These are phyloP conservation scores for Neodon shergylaensis DNA, from an alignment of 2,113 vertebrate genomes.

Conservation along the genomic window DNA sequence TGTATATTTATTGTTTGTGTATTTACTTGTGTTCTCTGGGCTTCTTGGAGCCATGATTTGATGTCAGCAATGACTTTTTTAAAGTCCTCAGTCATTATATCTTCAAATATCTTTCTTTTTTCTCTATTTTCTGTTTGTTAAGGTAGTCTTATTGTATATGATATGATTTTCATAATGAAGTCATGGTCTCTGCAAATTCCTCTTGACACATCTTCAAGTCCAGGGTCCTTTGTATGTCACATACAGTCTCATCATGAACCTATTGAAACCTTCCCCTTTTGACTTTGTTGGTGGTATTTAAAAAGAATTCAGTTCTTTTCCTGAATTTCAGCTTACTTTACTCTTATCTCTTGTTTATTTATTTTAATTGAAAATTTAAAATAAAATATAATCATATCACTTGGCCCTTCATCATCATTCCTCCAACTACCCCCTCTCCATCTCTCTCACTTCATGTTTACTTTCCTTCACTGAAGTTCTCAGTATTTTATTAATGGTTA, in stretches of 20 bases:
- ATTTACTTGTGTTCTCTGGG: background rate
- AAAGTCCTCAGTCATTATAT: background rate
- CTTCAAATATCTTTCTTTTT: background rate
- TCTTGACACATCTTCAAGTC: background rate
- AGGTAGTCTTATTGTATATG: background rate
- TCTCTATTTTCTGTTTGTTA: background rate
- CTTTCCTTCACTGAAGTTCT: background rate
- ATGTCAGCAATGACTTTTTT: background rate
- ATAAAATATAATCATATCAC: background rate
- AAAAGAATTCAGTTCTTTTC: background rate
- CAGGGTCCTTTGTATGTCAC: background rate
- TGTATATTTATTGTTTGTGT: background rate
- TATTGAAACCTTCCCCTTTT: background rate
- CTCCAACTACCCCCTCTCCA: background rate
- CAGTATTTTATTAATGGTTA: background rate
- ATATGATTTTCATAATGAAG: background rate
- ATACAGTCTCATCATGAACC: background rate
- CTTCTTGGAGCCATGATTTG: background rate
- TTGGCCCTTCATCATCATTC: background rate
- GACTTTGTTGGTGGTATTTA: background rate
- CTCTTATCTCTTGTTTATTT: background rate
- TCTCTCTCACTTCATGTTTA: background rate
- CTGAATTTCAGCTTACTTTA: background rate
- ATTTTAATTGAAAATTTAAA: background rate
- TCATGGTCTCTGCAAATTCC: background rate